phyloP scores from a whole-genome alignment of 2,113 vertebrate species.

The Pimephales promelas region DNA sequence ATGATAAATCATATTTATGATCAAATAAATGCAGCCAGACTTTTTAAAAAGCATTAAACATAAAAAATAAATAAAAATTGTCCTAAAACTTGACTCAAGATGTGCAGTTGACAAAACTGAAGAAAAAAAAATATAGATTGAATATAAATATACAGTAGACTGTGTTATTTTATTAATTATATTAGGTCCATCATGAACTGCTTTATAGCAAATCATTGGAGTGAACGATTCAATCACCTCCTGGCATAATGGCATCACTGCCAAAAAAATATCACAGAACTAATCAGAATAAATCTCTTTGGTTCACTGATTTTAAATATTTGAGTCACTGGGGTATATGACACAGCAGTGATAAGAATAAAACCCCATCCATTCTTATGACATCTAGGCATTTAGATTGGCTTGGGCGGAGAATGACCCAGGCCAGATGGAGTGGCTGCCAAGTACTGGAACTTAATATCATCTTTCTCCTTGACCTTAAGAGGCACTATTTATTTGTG shows the following conservation, averaged over 20 bases:
- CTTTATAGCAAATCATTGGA: not conserved
- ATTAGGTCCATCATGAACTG: not conserved
- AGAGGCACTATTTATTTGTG: constrained; percentile 14
- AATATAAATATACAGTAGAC: not conserved
- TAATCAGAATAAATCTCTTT: not conserved
- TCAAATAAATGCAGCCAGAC: not conserved
- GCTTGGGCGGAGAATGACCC: constrained; percentile 21
- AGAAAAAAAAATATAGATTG: no score
- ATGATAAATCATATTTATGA: no score
- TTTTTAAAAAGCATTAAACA: not conserved
- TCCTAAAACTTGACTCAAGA: not conserved
- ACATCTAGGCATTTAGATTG: constrained; percentile 2
- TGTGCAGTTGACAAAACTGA: not conserved
- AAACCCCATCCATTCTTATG: not conserved
- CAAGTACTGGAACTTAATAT: constrained; percentile 13
- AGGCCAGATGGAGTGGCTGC: constrained; percentile 10
- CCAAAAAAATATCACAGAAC: not conserved
- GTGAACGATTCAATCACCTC: not conserved
- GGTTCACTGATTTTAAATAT: not conserved
- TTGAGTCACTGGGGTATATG: not conserved
- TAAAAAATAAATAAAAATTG: not conserved
- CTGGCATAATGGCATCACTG: not conserved
- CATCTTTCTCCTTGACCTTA: constrained; percentile 28
- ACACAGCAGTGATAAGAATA: constrained; percentile 12
- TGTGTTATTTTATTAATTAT: no score